Percentiles rank a stretch among this genome's conserved stretches.
phyloP scores from a whole-genome alignment of 2,888 invertebrate species.

The Aporophyla nigra region DNA sequence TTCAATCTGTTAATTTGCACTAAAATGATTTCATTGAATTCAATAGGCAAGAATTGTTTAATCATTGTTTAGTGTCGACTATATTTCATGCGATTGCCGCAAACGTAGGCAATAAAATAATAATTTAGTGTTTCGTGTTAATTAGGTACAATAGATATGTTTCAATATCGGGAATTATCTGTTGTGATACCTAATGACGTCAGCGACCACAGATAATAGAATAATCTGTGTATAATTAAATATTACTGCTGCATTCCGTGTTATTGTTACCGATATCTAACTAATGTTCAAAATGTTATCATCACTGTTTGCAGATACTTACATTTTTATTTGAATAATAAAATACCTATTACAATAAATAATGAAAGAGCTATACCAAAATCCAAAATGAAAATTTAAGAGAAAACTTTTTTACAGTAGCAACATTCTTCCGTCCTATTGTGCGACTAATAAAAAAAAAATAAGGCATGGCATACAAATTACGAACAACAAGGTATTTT shows the following conservation, averaged over 20 bases:
- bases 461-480: conserved; percentile 51
- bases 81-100: conserved; percentile 68
- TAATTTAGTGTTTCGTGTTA: conserved; percentile 68
- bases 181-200: conserved; percentile 53
- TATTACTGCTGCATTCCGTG: conserved; percentile 8
- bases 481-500: conserved; percentile 45
- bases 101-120: conserved; percentile 66
- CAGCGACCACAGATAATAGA: conserved; percentile 32
- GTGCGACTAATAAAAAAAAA: conserved; percentile 55
- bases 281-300: neutral
- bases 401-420: conserved; percentile 16
- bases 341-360: neutral
- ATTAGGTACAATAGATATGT: conserved; percentile 65
- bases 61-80: conserved; percentile 66
- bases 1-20: conserved; percentile 54
- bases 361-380: conserved; percentile 6
- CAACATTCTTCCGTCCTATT: conserved; percentile 37
- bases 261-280: neutral
- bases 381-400: conserved; percentile 20
- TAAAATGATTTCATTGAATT: conserved; percentile 66
- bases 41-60: conserved; percentile 63
- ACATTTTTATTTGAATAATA: neutral
- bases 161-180: conserved; percentile 61
- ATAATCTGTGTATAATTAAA: conserved; percentile 36
- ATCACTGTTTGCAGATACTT: neutral